These are phyloP conservation scores for Odontothrips loti DNA, from an alignment of 2,888 invertebrate genomes.

Conservation along the genomic window DNA sequence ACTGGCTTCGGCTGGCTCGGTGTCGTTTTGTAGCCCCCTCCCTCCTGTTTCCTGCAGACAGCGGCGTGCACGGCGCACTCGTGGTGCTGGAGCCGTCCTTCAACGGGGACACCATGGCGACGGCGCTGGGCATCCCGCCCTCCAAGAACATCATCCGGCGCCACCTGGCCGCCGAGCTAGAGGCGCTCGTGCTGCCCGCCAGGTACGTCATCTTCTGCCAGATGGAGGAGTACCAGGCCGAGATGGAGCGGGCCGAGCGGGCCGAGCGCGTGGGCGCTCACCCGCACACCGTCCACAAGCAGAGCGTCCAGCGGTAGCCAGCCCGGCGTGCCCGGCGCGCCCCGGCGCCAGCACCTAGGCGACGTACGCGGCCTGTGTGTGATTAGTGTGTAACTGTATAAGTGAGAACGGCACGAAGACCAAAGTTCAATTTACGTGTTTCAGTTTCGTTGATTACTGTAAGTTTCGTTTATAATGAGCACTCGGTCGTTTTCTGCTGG, in stretches of 20 bases:
- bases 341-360: not conserved
- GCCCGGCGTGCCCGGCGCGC: not conserved
- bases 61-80: slow-evolving; percentile 91
- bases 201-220: slow-evolving; percentile 86
- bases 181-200: slow-evolving; percentile 85
- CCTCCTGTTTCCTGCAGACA: slow-evolving; percentile 56
- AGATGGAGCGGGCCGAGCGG: slow-evolving; percentile 58
- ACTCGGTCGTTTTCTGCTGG: too few species aligned
- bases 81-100: slow-evolving; percentile 91
- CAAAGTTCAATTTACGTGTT: not conserved
- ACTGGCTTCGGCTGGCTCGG: too few species aligned
- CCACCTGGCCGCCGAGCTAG: slow-evolving; percentile 86
- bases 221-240: slow-evolving; percentile 78
- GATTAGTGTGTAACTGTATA: too few species aligned
- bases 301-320: slow-evolving; percentile 11
- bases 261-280: not conserved
- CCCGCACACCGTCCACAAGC: not conserved
- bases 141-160: slow-evolving; percentile 89
- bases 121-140: slow-evolving; percentile 84
- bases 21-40: too few species aligned
- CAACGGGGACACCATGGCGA: slow-evolving; percentile 91
- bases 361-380: too few species aligned
- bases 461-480: too few species aligned
- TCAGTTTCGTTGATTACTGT: too few species aligned
- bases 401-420: not conserved